Evolutionary conservation across 2,797 vertebrate species (phyloP), one percentile per base, ranked within the genome.

Genomic region (Hylomyscus alleni): DNA sequence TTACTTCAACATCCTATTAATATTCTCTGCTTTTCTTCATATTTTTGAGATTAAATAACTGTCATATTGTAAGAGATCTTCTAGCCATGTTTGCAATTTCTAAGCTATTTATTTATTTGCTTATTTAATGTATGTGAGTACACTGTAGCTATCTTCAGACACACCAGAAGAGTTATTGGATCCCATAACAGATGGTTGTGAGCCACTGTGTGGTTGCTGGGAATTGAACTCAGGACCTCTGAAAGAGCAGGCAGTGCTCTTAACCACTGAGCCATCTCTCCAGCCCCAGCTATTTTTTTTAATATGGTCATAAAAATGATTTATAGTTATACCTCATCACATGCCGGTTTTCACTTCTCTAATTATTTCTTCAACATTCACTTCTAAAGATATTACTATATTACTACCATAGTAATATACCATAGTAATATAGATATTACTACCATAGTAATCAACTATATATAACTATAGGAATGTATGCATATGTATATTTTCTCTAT

Each of bases 21-120:
- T 82, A 60, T 91, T 89, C 75, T 15, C 24, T 88, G 10, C 91
- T 88, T 91, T 69, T 65, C 24, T 50, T 91, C 40, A 86, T 69
- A 22, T 44, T 95, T 91, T 90, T 69, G 88, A 37, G 37, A 88
- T 75, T 90, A 90, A n/a, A 31, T 89, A 69, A 83, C 75, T 92
- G 13, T 52, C 73, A 82, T 81, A 89, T 87, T 82, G 77, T 88
- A 90, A 95, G 44, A 75, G 52, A 76, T 78, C 87, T 89, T 90
- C 1, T 90, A 54, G 9, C 67, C 87, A 9, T 58, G 54, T 89
- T 92, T 91, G 76, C 34, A 69, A 72, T 87, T 93, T 82, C 83
- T 87, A 54, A 77, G 75, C 2, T 67, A 12, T 86, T 87, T 89
- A 19, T 56, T 54, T 56, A 19, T 60, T 60, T 60, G 12, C 29